Conservation (phyloP, 2,113 vertebrate genomes). For the Ivindomyrus marchei region DNA sequence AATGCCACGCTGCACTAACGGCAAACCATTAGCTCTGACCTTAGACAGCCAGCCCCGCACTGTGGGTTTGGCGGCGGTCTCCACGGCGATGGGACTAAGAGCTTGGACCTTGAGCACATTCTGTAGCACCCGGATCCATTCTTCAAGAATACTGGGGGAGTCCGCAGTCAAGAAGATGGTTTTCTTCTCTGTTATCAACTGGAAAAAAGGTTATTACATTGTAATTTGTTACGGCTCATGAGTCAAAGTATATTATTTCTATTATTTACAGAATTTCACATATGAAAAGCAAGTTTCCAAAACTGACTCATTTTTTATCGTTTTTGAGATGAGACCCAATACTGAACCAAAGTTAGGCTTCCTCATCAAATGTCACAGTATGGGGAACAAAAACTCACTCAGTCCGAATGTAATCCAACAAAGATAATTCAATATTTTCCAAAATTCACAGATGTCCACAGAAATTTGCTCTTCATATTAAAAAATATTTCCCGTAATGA, state of each 20-base stretch:
- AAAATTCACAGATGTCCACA: background rate
- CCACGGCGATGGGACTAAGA: conserved; percentile 54
- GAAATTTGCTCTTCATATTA: background rate
- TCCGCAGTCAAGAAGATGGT: conserved; percentile 80
- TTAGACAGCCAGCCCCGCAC: conserved; percentile 82
- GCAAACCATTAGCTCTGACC: conserved; percentile 51
- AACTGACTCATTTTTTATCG: background rate
- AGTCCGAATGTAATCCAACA: background rate
- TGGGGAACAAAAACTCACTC: background rate
- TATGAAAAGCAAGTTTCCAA: background rate
- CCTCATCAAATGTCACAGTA: background rate
- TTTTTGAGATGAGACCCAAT: background rate
- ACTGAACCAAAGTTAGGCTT: background rate
- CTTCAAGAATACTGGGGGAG: conserved; percentile 82
- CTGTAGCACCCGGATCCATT: conserved; percentile 83
- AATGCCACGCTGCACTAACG: background rate
- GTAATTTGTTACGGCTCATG: background rate
- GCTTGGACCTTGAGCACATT: conserved; percentile 77
- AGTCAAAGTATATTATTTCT: background rate
- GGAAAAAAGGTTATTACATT: conserved; percentile 3
- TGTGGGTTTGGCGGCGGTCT: conserved; percentile 62
- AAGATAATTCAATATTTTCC: background rate
- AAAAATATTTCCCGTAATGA: background rate
- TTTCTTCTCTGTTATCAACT: conserved; percentile 82
- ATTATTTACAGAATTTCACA: background rate